A percentile compares a stretch with the other conserved stretches of the same genome.
Conservation (phyloP, 92 coral and sea anemone species). For the Epizoanthus rinbou region DNA sequence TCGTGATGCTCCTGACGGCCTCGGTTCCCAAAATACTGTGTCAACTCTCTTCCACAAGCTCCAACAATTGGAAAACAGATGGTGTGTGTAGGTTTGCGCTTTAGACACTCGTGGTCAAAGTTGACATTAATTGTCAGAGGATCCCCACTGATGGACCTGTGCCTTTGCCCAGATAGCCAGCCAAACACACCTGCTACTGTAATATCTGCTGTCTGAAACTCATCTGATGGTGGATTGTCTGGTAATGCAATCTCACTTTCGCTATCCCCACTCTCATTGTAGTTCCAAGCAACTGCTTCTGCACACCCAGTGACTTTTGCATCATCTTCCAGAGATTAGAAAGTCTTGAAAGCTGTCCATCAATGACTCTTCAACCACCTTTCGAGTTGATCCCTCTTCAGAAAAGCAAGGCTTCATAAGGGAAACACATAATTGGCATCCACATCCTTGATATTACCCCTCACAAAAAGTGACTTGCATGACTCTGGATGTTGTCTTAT, state of each 20-base stretch:
- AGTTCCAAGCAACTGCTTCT: conserved; percentile 58
- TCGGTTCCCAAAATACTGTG: conserved; percentile 39
- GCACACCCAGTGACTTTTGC: conserved; percentile 45
- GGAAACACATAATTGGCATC: conserved; percentile 62
- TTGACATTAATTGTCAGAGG: conserved; percentile 21
- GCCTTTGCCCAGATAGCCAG: conserved; percentile 62
- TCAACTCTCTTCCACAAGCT: conserved; percentile 46
- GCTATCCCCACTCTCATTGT: conserved; percentile 24
- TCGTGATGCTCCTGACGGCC: conserved; percentile 23
- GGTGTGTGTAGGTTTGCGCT: conserved; percentile 40
- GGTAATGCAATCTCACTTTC: conserved; percentile 31
- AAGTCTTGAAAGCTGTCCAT: conserved; percentile 65
- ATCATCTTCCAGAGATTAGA: conserved; percentile 60
- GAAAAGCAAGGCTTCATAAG: conserved; percentile 52
- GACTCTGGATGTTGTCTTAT: conserved; percentile 47
- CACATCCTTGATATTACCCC: conserved; percentile 36
- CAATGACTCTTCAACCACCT: conserved; percentile 47
- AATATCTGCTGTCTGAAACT: conserved; percentile 47
- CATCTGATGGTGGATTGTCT: conserved; percentile 34
- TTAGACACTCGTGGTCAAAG: conserved; percentile 48
- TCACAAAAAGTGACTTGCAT: conserved; percentile 53
- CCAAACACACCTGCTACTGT: conserved; percentile 53
- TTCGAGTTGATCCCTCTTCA: conserved; percentile 48
- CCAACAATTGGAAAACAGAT: conserved; percentile 50
- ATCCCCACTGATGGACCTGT: conserved; percentile 44